A percentile compares a stretch with the other conserved stretches of the same genome.
Evolutionary conservation across 2,888 invertebrate genomes (phyloP).

Genomic region (Alsophila aescularia): DNA sequence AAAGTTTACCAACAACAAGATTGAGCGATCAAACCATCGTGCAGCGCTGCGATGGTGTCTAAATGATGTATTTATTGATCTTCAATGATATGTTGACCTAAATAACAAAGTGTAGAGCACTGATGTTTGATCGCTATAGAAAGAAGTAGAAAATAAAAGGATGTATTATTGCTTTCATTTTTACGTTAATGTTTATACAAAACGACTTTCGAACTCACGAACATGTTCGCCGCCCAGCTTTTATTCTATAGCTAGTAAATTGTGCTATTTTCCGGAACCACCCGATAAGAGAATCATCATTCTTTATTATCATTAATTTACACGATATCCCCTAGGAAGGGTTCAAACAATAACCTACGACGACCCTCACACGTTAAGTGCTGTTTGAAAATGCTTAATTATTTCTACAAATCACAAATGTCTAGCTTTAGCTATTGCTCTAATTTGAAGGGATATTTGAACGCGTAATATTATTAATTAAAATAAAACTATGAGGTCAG

Average conservation of each 20-base stretch:
- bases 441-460: not conserved
- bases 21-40: slow-evolving; percentile 50
- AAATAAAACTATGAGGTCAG: not conserved
- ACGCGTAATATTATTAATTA: not conserved
- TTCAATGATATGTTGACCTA: slow-evolving; percentile 64
- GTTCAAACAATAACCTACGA: slow-evolving; percentile 78
- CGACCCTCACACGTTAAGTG: slow-evolving; percentile 62
- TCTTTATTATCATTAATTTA: slow-evolving; percentile 64
- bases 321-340: slow-evolving; percentile 81
- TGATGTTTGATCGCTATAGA: slow-evolving; percentile 45
- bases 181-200: slow-evolving; percentile 57
- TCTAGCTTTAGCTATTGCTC: not conserved
- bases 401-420: slow-evolving; percentile 31
- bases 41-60: slow-evolving; percentile 34
- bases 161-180: slow-evolving; percentile 59
- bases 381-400: slow-evolving; percentile 2
- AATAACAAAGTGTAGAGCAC: slow-evolving; percentile 38
- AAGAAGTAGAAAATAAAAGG: slow-evolving; percentile 34
- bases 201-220: slow-evolving; percentile 46
- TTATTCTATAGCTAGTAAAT: slow-evolving; percentile 74
- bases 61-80: slow-evolving; percentile 40
- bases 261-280: slow-evolving; percentile 75
- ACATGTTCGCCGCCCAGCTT: slow-evolving; percentile 49
- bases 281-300: slow-evolving; percentile 58
- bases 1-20: slow-evolving; percentile 68